Evolutionary conservation across 2,113 vertebrate species (phyloP).

Genomic region (Willisornis vidua): DNA sequence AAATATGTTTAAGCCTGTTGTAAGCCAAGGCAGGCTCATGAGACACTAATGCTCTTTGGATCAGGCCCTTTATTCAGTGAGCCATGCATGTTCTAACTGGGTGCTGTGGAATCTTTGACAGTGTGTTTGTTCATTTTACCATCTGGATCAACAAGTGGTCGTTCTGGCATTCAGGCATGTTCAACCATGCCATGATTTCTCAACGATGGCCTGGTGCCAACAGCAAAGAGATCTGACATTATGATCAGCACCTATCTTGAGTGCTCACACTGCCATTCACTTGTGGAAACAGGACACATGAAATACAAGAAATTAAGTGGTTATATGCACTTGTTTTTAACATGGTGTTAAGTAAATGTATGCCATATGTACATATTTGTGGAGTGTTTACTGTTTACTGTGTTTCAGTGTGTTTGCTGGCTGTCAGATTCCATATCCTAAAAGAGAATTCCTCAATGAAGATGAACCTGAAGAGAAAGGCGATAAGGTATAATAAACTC

Average conservation of each 20-base stretch:
- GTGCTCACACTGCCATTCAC: background rate
- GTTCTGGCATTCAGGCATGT: background rate
- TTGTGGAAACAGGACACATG: background rate
- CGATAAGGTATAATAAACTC: conserved; percentile 85
- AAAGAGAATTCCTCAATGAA: conserved; percentile 97
- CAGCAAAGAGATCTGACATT: background rate
- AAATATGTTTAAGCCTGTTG: background rate
- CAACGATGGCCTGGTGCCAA: background rate
- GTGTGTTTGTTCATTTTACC: background rate
- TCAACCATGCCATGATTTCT: conserved; percentile 9
- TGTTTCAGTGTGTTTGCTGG: conserved; percentile 93
- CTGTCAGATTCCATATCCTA: conserved; percentile 98
- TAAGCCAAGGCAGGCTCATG: background rate
- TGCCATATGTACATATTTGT: background rate
- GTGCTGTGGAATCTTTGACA: background rate
- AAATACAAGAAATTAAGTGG: background rate
- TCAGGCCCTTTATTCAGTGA: background rate
- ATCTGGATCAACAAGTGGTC: conserved; percentile 8
- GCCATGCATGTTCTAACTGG: background rate
- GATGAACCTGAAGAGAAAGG: conserved; percentile 97
- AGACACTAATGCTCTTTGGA: background rate
- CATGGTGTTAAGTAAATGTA: background rate
- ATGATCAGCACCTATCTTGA: background rate
- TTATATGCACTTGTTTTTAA: background rate
- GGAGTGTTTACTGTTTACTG: conserved; percentile 1